Percentiles rank a stretch among this genome's conserved stretches.
Conservation (phyloP, 2,888 invertebrate species). For the Cynaeus angustus region DNA sequence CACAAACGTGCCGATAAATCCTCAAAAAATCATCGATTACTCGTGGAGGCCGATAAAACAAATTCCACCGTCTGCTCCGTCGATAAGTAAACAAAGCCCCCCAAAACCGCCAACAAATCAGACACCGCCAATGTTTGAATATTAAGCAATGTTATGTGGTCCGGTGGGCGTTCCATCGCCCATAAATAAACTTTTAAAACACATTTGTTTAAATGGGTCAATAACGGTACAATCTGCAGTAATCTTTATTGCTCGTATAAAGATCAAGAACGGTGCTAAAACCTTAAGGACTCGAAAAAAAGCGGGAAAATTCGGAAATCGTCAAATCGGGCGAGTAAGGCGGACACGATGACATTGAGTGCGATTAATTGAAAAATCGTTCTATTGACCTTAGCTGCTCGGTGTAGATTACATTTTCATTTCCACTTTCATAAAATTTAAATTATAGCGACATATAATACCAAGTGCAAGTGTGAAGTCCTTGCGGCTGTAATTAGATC, state of each 20-base stretch:
- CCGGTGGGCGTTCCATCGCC: conserved; percentile 39
- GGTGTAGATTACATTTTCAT: conserved; percentile 32
- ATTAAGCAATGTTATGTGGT: conserved; percentile 30
- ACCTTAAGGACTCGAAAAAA: conserved; percentile 8
- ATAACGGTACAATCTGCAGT: conserved; percentile 30
- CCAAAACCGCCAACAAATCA: not conserved
- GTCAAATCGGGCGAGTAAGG: too few relatives aligned
- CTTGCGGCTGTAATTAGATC: conserved; percentile 40
- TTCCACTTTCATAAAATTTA: conserved; percentile 40
- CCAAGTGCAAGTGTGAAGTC: conserved; percentile 24
- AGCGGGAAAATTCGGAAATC: conserved; percentile 13
- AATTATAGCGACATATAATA: conserved; percentile 15
- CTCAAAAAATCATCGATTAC: conserved; percentile 3
- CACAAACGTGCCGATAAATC: conserved; percentile 9
- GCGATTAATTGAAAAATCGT: conserved; percentile 32
- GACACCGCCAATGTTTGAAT: not conserved
- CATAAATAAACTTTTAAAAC: conserved; percentile 32
- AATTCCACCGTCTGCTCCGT: not conserved
- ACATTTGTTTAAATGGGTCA: conserved; percentile 43
- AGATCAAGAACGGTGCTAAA: conserved; percentile 42
- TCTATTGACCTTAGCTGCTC: conserved; percentile 33
- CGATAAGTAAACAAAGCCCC: not conserved
- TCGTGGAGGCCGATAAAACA: not conserved
- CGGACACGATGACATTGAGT: conserved; percentile 31
- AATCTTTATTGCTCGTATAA: conserved; percentile 31